Base-by-base conservation (phyloP, 1,140 invertebrate species). In the Cydia splendana region DNA sequence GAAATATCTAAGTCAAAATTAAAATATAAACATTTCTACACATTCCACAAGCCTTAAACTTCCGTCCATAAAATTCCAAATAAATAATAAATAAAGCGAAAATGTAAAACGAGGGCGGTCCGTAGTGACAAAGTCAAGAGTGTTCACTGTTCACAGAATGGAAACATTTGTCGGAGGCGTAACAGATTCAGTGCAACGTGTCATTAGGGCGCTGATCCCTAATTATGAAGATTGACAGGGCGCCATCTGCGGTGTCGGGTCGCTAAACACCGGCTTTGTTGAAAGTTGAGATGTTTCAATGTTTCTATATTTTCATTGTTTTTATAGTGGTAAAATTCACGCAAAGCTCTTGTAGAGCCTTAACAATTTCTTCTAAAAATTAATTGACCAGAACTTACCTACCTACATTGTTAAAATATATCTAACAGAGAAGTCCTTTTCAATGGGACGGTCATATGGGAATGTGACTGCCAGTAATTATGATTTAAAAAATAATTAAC, bases 171-270 rank as follows among this genome's bases (percentile, higher is more conserved):
- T 87, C 87, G 83, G 87, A 82, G 89, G 91, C 84, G 90, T 88
- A 84, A 88, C 82, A 87, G 85, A 87, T 89, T 91, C 88, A 89
- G 89, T 91, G 90, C 90, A 91, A 91, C 90, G 85, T 89, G 88
- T 88, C 89, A 92, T 93, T 90, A 92, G 88, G 86, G 87, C 65
- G 85, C 80, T 91, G 90, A 92, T 91, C 88, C 91, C 89, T 93
- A 92, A 93, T 93, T 91, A 93, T 89, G 89, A 91, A 90, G 87
- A 92, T 92, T 92, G 91, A 91, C 89, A 93, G 91, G 89, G 89
- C 88, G 81, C 88, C 91, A 93, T 93, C 91, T 93, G 91, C 90
- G 86, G 91, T 93, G 90, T 93, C 88, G 88, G 88, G 82, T 45
- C 51, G 51, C 38, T 67, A 28, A 71, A 74, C 48, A 62, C 67